Base-by-base conservation (phyloP, 2,113 vertebrate genomes). In the Nibea coibor region DNA sequence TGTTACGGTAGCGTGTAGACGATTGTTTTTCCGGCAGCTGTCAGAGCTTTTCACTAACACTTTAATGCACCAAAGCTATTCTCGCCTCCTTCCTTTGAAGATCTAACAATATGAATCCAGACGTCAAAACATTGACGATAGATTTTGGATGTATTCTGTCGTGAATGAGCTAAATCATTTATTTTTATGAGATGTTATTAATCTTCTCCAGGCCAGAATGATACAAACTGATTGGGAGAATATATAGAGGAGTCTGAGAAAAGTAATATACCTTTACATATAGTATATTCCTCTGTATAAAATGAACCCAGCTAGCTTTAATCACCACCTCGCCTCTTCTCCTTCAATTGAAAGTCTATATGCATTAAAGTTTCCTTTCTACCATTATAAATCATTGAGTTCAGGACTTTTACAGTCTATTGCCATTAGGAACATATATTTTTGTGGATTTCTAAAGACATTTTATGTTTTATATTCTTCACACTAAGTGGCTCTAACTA, bases 401-500 rank as follows among this genome's bases (percentile, higher is more conserved):
- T 74, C 54, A 53, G 31, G 54, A 22, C 5, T 69, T 51, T 68
- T 19, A 50, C 16, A 35, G 22, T 31, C 31, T 72, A 16, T 48
- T 42, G 10, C 3, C 19, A 42, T 62, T 22, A 24, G 48, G 24
- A 71, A 28, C 22, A 39, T 4, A 10, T 16, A 9, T 26, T 59
- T 54, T 42, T 65, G 35, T 11, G 22, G 10, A 69, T 61, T 67
- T 61, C 14, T 5, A 22, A 5, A 56, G 48, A 58, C 20, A 45
- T 58, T 54, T 10, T 42, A 43, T 63, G 12, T 47, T 66, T 63
- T 15, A 19, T 7, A 6, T 10, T 50, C 9, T 57, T 59, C 19
- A 17, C 26, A 17, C 70, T 43, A 78, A 74, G 65, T 54, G 43
- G 16, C 24, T 28, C 48, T 63, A 61, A 66, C 61, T 72, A 28